Conservation (phyloP, 2,113 vertebrate genomes). For the Mustela lutreola region DNA sequence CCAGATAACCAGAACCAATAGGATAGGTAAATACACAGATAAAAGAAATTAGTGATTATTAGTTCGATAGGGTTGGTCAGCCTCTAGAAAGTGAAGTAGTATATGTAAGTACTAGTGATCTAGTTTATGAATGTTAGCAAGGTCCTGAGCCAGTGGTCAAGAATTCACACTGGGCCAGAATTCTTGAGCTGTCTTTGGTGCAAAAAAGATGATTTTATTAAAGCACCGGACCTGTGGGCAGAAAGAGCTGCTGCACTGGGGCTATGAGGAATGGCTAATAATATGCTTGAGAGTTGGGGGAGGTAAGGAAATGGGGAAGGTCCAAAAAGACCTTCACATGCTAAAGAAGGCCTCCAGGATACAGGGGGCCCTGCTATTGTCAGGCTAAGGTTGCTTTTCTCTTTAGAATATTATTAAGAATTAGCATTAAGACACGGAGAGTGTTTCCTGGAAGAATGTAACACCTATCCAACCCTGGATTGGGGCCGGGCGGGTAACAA, state of each 20-base stretch:
- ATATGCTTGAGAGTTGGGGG: neutral
- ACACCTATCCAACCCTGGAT: neutral
- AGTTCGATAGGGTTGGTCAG: neutral
- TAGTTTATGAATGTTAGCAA: neutral
- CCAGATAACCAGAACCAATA: neutral
- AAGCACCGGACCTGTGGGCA: neutral
- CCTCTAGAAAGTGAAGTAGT: neutral
- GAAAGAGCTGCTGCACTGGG: neutral
- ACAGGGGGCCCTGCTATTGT: neutral
- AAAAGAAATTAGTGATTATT: neutral
- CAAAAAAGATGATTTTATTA: neutral
- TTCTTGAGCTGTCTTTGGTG: neutral
- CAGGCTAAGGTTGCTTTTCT: neutral
- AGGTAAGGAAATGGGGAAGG: neutral
- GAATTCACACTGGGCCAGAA: neutral
- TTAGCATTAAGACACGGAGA: too few relatives aligned
- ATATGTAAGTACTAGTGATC: neutral
- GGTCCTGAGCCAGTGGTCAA: neutral
- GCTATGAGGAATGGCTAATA: neutral
- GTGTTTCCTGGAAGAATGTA: neutral
- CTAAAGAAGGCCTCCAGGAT: neutral
- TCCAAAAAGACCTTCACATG: neutral
- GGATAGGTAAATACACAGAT: neutral
- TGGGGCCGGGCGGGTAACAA: fast-evolving
- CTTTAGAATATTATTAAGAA: neutral